phyloP scores from a whole-genome alignment of 2,797 vertebrate genomes.

The Coregonus sp. region DNA sequence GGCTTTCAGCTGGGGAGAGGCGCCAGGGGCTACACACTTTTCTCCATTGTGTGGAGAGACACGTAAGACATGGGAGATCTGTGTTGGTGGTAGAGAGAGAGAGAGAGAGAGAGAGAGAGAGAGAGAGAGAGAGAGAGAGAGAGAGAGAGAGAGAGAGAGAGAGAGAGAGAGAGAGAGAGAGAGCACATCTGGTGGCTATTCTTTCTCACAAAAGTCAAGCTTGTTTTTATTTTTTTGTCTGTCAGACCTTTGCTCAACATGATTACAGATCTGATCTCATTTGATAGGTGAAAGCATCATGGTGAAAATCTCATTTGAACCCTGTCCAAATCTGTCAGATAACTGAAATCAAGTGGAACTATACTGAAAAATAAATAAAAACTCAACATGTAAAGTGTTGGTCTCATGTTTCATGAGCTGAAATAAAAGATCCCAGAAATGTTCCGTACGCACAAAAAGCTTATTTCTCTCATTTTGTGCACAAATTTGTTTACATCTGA shows the following conservation, averaged over 20 bases:
- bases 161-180: constrained; percentile 25
- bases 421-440: no score
- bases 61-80: constrained; percentile 69
- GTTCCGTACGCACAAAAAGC: no score
- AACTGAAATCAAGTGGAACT: neutral
- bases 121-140: constrained; percentile 57
- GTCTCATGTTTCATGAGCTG: no score
- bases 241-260: neutral
- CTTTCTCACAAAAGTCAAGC: constrained; percentile 47
- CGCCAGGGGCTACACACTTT: constrained; percentile 67
- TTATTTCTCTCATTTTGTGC: no score
- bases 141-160: constrained; percentile 61
- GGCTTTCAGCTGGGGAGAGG: constrained; percentile 78
- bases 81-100: neutral
- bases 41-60: constrained; percentile 73
- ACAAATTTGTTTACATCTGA: no score
- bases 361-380: neutral
- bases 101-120: neutral
- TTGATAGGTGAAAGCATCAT: neutral
- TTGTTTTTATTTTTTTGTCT: constrained; percentile 60
- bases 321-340: neutral
- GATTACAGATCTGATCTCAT: neutral
- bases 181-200: constrained; percentile 69
- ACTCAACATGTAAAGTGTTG: no score
- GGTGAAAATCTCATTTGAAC: neutral